Base-by-base conservation (phyloP, 2,888 invertebrate species). In the Hypercompe scribonia region DNA sequence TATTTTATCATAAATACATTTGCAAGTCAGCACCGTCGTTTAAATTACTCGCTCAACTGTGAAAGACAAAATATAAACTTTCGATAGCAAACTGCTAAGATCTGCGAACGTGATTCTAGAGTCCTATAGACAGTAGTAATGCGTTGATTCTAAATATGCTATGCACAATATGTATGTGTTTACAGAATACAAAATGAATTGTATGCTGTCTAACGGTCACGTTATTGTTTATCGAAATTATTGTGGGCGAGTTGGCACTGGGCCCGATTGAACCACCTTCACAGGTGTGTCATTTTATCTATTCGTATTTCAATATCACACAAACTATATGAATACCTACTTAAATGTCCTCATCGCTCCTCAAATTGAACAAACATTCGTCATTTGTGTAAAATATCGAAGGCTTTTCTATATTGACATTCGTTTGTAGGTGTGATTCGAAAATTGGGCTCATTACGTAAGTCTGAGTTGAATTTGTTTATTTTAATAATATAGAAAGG, bases 171-270 rank as follows among this genome's bases (percentile, higher is more conserved):
- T 78, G 84, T 84, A 80, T 86, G 80, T 89, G 86, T 90, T 88
- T 88, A 87, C 84, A 86, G 81, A 84, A 84, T 85, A 84, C 80
- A 86, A 86, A 81, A 85, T 81, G 74, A 81, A 86, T 90, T 89
- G 86, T 89, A 86, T 90, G 87, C 84, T 89, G 83, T 75, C 73
- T 91, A 93, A 91, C 91, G 90, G 90, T 85, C 79, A 80, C 83
- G 82, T 89, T 91, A 91, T 93, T 93, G 91, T 93, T 91, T 92
- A 92, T 93, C 88, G 87, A 87, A 88, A 88, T 90, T 79, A 87
- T 89, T 85, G 90, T 91, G 83, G 88, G 88, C 83, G 86, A 83
- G 76, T 90, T 93, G 92, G 91, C 92, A 88, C 81, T 78, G 84
- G 78, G 88, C 91, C 90, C 89, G 89, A 84, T 84, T 61, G 80